A percentile compares a stretch with the other conserved stretches of the same genome.
Evolutionary conservation across 2,888 invertebrate species (phyloP).

Genomic region (Drosophila peninsularis): DNA sequence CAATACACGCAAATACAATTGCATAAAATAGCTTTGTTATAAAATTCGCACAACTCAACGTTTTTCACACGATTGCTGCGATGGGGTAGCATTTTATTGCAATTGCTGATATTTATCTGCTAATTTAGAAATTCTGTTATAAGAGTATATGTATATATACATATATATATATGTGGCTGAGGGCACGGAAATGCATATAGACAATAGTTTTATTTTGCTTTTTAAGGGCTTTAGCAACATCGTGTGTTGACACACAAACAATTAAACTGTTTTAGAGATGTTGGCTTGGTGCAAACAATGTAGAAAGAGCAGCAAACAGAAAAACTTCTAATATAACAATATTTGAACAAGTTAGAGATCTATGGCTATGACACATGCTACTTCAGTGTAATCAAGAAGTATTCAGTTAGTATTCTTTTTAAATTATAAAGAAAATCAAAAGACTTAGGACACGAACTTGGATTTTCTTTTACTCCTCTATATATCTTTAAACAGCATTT

Average conservation of each 20-base stretch:
- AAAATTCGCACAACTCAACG: conserved; percentile 49
- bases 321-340: background rate
- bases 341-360: background rate
- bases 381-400: too few relatives aligned
- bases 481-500: too few relatives aligned
- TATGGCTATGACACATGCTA: background rate
- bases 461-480: background rate
- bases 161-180: conserved; percentile 1
- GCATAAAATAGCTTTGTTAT: conserved; percentile 29
- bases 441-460: conserved; percentile 46
- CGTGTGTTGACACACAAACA: background rate
- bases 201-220: background rate
- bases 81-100: conserved; percentile 4
- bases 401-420: background rate
- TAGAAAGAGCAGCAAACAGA: background rate
- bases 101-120: conserved; percentile 51
- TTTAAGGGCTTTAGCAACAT: conserved; percentile 6
- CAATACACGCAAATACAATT: background rate
- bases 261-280: background rate
- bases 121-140: conserved; percentile 34
- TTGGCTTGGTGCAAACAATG: conserved; percentile 4
- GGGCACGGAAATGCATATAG: background rate
- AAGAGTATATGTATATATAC: background rate
- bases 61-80: conserved; percentile 54
- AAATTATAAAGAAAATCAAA: conserved; percentile 8